Evolutionary conservation across 2,113 vertebrate species (phyloP), one percentile per base, ranked within the genome.

Genomic region (Dicaeum eximium): DNA sequence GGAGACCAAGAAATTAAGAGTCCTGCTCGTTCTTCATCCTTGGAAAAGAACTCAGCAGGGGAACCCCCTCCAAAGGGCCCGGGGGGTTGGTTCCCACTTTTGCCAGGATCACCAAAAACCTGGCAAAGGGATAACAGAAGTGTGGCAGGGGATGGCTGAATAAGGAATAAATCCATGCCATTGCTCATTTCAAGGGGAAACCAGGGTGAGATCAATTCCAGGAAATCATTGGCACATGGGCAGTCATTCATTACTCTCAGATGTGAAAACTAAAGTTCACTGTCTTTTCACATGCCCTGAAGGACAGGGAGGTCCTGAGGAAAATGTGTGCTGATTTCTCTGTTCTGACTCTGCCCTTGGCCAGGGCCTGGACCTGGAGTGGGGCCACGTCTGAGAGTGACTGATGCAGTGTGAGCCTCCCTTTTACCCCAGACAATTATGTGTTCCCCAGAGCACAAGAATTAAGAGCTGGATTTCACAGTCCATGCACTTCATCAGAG

Each of bases 241-340:
- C 58, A 35, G 33, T 31, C 4, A 44, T 66, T 54, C 31, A 57
- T 51, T 70, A n/a, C 14, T 50, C 15, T 78, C 64, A 79, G 53
- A 85, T 33, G 25, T n/a, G 35, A 60, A 80, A 86, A 53, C 10
- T 30, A 1, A 80, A 65, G 21, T 23, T 62, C 0, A 0, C 17
- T 58, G 6, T 75, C 27, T 48, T 33, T 47, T 20, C 30, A 44
- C 9, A 20, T 3, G 10, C 31, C 8, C 21, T 22, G 22, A 35
- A 53, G 18, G 22, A 48, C 27, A 5, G 2, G 2, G 6, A 82
- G n/a, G 54, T 23, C 58, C 50, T 24, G 58, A 60, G 3, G 3
- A 21, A 13, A 47, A 31, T 24, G 18, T 57, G 13, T 22, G 27
- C 8, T 50, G 45, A 65, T 8, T 60, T 67, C 25, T 65, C 27